These are phyloP conservation scores for Myocastor coypus DNA, from an alignment of 2,113 vertebrate genomes.

Conservation along the genomic window DNA sequence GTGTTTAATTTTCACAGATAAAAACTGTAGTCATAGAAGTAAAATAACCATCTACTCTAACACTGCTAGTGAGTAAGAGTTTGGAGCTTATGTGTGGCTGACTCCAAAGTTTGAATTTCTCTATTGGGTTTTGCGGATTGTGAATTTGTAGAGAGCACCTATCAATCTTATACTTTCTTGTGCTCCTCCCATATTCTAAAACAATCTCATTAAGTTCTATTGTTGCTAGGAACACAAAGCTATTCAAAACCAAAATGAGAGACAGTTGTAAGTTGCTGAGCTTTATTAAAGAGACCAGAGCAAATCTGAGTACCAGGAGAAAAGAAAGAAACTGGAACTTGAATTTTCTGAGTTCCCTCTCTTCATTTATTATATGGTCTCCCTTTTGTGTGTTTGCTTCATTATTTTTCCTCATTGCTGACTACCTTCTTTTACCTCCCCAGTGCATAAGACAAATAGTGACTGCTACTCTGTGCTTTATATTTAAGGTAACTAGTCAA, in stretches of 20 bases:
- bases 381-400: background rate
- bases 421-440: background rate
- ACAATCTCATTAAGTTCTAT: background rate
- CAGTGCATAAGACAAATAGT: background rate
- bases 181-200: background rate
- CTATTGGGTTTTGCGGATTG: background rate
- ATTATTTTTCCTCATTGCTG: background rate
- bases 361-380: background rate
- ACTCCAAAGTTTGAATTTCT: background rate
- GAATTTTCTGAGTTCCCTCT: background rate
- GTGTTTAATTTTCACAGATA: background rate
- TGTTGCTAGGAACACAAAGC: slow-evolving; percentile 10
- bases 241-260: background rate
- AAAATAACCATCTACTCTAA: background rate
- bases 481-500: background rate
- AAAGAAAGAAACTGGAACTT: background rate
- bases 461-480: background rate
- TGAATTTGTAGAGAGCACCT: background rate
- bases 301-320: background rate
- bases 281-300: background rate
- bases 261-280: background rate
- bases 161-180: background rate
- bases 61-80: background rate
- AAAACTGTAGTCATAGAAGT: background rate
- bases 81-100: background rate